These are phyloP conservation scores for Catocala fraxini DNA, from an alignment of 2,888 invertebrate species.

Conservation along the genomic window DNA sequence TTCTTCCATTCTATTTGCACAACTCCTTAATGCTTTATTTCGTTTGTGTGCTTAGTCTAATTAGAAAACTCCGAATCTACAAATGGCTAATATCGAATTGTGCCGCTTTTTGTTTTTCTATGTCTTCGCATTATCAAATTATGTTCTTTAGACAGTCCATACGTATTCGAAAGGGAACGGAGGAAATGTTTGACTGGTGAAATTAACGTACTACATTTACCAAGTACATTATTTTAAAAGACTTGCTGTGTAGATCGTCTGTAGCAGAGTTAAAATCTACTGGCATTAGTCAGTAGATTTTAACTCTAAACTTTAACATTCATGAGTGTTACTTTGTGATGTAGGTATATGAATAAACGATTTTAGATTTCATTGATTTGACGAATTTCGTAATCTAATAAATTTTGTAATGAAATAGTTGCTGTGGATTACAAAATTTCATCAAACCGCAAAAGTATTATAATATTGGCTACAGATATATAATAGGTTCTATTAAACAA, in stretches of 20 bases:
- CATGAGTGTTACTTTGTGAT: neutral
- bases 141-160: conserved; percentile 45
- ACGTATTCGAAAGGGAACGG: conserved; percentile 26
- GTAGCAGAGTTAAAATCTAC: no score
- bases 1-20: conserved; percentile 80
- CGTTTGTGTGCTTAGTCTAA: conserved; percentile 84
- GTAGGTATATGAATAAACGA: no score
- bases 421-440: no score
- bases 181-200: conserved; percentile 12
- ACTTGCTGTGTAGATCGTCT: neutral
- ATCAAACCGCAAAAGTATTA: no score
- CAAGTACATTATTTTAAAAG: neutral
- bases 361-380: no score
- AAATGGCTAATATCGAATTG: conserved; percentile 81
- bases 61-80: conserved; percentile 82
- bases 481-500: no score
- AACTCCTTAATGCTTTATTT: conserved; percentile 86
- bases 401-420: no score
- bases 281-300: no score
- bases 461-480: no score
- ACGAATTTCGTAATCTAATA: no score
- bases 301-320: no score
- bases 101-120: conserved; percentile 65
- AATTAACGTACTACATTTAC: conserved; percentile 1
- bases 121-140: conserved; percentile 54